Base-by-base conservation (phyloP, 92 coral and sea anemone genomes). In the Epizoanthus rinbou region DNA sequence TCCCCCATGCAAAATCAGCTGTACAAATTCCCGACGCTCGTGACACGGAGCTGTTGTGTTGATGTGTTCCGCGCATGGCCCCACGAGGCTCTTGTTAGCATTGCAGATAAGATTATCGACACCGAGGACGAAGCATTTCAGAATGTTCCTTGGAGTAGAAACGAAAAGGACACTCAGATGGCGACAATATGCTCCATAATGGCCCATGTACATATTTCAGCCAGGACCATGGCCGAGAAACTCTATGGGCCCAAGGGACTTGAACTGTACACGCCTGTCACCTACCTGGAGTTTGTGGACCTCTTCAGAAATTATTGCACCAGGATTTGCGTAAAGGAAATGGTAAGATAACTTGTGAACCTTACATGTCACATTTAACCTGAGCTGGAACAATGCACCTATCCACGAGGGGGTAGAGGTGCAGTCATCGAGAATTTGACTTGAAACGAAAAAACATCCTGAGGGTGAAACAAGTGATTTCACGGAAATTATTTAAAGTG, bases 1-100 rank as follows among this genome's bases (percentile, higher is more conserved):
- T 71, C 93, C 6, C 92, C 88, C 21, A 83, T 74, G 53, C 73
- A 69, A 45, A 82, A 91, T 62, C 85, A 88, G 66, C 80, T 94
- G 11, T 92, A 81, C 82, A 89, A 73, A 65, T 94, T 88, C 28
- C 97, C 99, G 24, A 76, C 82, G 2, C 75, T 97, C 67, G 84
- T 94, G n/a, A 94, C 95, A 67, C 90, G 98, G 52, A 89, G 94
- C 64, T 88, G 97, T 17, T 92, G 95, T 79, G 92, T 97, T 15
- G 99, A 97, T 84, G 91, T 92, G 33, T 97, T 86, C 60, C 90
- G 85, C 8, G 91, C 98, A 0, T 97, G 99, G 99, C 92, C 95
- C 2, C 93, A 88, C 79, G 91, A 91, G 75, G 92, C 97, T 41
- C 93, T 97, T 1, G 91, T 89, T 21, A 91, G 86, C 64, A 87